Evolutionary conservation across 2,888 invertebrate genomes (phyloP).

Genomic region (Xestia xanthographa): DNA sequence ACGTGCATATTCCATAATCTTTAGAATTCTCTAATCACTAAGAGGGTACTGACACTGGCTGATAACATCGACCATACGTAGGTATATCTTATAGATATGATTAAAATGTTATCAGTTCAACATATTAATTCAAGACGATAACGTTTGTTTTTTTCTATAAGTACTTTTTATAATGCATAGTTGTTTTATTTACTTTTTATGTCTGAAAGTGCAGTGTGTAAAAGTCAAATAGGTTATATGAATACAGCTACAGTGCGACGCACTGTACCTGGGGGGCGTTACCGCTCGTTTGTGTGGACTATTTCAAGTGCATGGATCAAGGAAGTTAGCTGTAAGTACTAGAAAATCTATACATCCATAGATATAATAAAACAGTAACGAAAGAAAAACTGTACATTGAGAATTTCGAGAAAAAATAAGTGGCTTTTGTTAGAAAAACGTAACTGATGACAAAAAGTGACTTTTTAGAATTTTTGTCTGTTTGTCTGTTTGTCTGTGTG

Average conservation of each 20-base stretch:
- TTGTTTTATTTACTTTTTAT: neutral
- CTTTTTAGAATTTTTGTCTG: no score
- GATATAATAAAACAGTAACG: no score
- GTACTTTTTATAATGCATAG: no score
- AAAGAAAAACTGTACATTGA: no score
- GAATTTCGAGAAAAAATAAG: no score
- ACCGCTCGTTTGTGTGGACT: neutral
- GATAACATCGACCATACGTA: neutral
- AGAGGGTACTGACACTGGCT: neutral
- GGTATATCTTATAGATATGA: neutral
- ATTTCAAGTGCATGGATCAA: neutral
- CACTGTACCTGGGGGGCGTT: neutral
- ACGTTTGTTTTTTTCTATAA: neutral
- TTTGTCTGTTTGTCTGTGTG: no score
- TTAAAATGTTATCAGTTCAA: neutral
- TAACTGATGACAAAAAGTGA: no score
- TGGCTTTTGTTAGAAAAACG: no score
- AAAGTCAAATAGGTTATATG: neutral
- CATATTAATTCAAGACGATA: neutral
- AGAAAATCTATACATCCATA: no score
- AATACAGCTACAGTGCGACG: neutral
- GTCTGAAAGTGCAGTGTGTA: neutral
- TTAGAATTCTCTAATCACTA: neutral
- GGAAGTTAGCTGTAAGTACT: neutral
- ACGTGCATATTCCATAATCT: no score